Evolutionary conservation across 2,797 vertebrate genomes (phyloP).

Genomic region (Spheniscus humboldti): DNA sequence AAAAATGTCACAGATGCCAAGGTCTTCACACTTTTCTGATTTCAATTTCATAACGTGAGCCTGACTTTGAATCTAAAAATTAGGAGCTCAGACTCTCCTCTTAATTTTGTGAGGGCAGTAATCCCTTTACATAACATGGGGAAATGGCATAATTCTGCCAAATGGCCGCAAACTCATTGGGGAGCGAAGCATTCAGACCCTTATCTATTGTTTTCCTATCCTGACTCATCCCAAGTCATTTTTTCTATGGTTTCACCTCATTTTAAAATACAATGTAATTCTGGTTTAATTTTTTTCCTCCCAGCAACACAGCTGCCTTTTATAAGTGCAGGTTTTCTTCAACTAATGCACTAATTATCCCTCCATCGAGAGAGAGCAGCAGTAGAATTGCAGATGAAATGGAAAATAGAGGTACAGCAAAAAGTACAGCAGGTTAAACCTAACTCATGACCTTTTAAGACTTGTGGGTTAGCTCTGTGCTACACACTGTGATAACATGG

Average conservation of each 20-base stretch:
- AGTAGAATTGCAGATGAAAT: background rate
- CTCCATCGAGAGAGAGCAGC: background rate
- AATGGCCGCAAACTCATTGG: background rate
- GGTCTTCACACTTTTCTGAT: background rate
- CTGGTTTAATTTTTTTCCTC: background rate
- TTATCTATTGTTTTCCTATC: background rate
- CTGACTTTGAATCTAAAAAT: background rate
- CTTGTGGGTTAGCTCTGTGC: background rate
- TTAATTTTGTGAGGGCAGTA: background rate
- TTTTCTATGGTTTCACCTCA: background rate
- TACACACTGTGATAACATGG: background rate
- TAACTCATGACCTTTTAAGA: slow-evolving; percentile 4
- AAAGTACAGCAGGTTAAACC: slow-evolving; percentile 5
- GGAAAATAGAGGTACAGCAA: background rate
- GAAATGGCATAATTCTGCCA: slow-evolving; percentile 19
- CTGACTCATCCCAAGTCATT: background rate
- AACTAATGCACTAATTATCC: background rate
- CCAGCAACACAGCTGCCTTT: background rate
- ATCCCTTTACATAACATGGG: slow-evolving; percentile 26
- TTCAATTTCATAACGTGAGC: background rate
- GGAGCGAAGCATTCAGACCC: background rate
- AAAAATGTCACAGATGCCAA: background rate
- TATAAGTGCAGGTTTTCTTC: background rate
- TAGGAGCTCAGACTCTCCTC: slow-evolving; percentile 10
- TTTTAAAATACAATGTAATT: background rate